Base-by-base conservation (phyloP, 2,888 invertebrate species). In the Chrysodeixis includens region DNA sequence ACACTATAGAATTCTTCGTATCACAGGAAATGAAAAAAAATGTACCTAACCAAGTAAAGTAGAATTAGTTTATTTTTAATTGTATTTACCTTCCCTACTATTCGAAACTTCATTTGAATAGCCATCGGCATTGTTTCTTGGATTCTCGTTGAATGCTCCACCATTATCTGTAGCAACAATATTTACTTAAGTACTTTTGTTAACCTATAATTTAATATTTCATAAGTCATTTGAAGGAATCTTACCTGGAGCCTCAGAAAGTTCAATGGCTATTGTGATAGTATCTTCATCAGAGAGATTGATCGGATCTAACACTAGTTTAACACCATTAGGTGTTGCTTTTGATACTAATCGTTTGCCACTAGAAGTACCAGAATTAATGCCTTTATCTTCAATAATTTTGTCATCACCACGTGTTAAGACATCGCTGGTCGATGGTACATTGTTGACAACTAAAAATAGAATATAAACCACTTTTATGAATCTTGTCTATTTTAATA, bases 201-300 rank as follows among this genome's bases (percentile, higher is more conserved):
- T 14, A 4, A 35, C n/a, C 26, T 6, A n/a, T n/a, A 3, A n/a
- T 4, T n/a, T 1, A 14, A 1, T 5, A n/a, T n/a, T 5, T 1
- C n/a, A 40, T n/a, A 40, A 40, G 14, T 40, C 40, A 40, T 6
- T 18, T 66, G 32, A 60, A 54, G 65, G 32, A 52, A 64, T 53
- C 56, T 57, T 82, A 76, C 82, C 82, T 76, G 65, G 46, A 57
- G 54, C 66, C 26, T 74, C 76, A 57, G 55, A 61, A 54, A 69
- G 46, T 54, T 78, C 66, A 60, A 81, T 51, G 62, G 49, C 18
- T 49, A 79, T 53, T 35, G 52, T 66, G 65, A 75, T 54, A 20
- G 59, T 66, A 40, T 69, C 78, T 30, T 56, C 76, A 64, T 69
- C 62, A 56, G 63, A 64, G 65, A 72, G 67, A 44, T 54, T 54